Evolutionary conservation across 2,888 invertebrate species (phyloP), one percentile per base, ranked within the genome.

Genomic region (Gonocerus acuteangulatus): DNA sequence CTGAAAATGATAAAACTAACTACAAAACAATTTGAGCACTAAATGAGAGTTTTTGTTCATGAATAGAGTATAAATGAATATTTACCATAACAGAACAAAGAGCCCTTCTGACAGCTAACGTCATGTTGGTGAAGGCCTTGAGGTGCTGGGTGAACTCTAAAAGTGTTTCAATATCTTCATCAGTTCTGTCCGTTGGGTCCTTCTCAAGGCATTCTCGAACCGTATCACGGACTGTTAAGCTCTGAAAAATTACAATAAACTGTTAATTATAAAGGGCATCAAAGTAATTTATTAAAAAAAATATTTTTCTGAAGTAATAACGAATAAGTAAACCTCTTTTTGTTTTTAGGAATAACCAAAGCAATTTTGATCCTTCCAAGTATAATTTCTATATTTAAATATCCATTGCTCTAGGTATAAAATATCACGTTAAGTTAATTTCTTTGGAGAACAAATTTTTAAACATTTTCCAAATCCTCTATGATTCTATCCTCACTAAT

Each of bases 131-230:
- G 75, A 96, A 96, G 65, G 95, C 95, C 78, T 94, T 89, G 56
- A 99, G 82, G 73, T 96, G 95, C 75, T 97, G 96, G 62, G 97
- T 96, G 74, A 97, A 96, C 74, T 97, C 97, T 66, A 99, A 78
- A 6, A 99, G 81, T 62, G 89, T 87, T 76, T 95, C 94, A 70
- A 99, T 89, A 74, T 99, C 97, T 70, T 96, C 95, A 69, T 95
- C 94, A 39, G 88, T 89, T 70, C 97, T 81, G 71, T 97, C 95
- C 51, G 87, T 84, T 13, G 97, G 96, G 74, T 96, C 95, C 75
- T 96, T 97, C 74, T 97, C 96, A 68, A 99, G 80, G 74, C 96
- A 96, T 77, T 99, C 97, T 65, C 96, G 80, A 11, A 99, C 95
- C 64, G 93, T 88, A 79, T 99, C 97, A 65, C 95, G 83, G 11